A percentile compares a stretch with the other conserved stretches of the same genome.
Evolutionary conservation across 2,888 invertebrate species (phyloP).

Genomic region (Axea sp.): DNA sequence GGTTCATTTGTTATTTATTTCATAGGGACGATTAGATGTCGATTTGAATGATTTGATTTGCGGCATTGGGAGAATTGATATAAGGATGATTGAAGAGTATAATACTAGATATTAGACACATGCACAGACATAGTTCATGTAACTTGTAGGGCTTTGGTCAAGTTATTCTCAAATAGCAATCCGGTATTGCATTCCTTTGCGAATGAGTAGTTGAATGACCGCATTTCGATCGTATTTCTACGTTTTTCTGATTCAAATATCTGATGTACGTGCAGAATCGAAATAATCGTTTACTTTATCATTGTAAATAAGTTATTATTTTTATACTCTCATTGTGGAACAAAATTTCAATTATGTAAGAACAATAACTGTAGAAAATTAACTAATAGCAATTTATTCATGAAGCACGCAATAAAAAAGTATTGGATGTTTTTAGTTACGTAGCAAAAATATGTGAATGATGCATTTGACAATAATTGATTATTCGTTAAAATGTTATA

Average conservation of each 20-base stretch:
- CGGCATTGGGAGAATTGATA: constrained; percentile 1
- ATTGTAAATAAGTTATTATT: background rate
- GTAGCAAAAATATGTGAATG: no score
- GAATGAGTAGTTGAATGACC: constrained; percentile 27
- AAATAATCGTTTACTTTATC: background rate
- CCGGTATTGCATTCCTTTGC: constrained; percentile 34
- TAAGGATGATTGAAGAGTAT: constrained; percentile 20
- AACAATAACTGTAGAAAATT: no score
- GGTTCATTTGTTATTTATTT: background rate
- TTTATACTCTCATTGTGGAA: no score
- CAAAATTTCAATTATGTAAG: no score
- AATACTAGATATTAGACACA: constrained; percentile 32
- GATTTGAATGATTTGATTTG: constrained; percentile 1
- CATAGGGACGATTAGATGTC: background rate
- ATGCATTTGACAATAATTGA: no score
- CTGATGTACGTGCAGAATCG: background rate
- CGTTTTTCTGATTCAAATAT: constrained; percentile 1
- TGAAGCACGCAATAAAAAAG: no score
- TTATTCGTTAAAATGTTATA: no score
- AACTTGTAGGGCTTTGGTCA: constrained; percentile 24
- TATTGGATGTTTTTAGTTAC: no score
- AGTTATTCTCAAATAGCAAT: constrained; percentile 36
- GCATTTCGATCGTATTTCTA: constrained; percentile 36
- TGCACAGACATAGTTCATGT: constrained; percentile 24
- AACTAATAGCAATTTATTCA: no score